phyloP scores from a whole-genome alignment of 2,888 invertebrate genomes.

The Zygaena filipendulae region DNA sequence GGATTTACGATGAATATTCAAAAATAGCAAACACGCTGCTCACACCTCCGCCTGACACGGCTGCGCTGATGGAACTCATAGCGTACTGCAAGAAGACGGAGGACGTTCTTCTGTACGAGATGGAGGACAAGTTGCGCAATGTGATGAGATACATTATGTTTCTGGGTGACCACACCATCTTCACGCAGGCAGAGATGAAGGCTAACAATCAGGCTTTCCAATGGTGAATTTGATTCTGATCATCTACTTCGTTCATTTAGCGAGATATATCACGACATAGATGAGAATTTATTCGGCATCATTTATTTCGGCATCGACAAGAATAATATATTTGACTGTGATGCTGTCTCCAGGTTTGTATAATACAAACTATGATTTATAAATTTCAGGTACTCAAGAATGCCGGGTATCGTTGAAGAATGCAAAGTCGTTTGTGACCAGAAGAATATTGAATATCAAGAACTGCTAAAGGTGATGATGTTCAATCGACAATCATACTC shows the following conservation, averaged over 20 bases:
- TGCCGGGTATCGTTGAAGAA: slow-evolving; percentile 85
- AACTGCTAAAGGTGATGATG: slow-evolving; percentile 70
- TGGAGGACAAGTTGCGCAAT: slow-evolving; percentile 80
- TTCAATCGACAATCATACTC: neutral
- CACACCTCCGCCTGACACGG: slow-evolving; percentile 84
- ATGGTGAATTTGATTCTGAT: slow-evolving; percentile 66
- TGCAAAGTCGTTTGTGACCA: slow-evolving; percentile 81
- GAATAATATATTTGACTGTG: too few species aligned
- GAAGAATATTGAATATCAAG: slow-evolving; percentile 89
- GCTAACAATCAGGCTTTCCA: slow-evolving; percentile 89
- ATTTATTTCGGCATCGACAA: too few species aligned
- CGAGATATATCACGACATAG: too few species aligned
- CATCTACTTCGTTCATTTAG: too few species aligned
- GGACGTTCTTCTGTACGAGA: slow-evolving; percentile 72
- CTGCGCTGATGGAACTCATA: slow-evolving; percentile 85
- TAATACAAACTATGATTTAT: too few species aligned
- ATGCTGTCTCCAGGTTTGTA: too few species aligned
- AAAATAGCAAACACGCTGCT: slow-evolving; percentile 81
- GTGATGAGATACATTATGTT: slow-evolving; percentile 81
- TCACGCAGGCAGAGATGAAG: slow-evolving; percentile 87
- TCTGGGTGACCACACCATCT: slow-evolving; percentile 82
- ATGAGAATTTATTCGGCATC: too few species aligned
- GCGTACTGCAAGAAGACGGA: slow-evolving; percentile 81
- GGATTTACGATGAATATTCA: slow-evolving; percentile 87
- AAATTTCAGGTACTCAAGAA: slow-evolving; percentile 73